Conservation (phyloP, 2,888 invertebrate genomes). For the Aleiodes testaceus region DNA sequence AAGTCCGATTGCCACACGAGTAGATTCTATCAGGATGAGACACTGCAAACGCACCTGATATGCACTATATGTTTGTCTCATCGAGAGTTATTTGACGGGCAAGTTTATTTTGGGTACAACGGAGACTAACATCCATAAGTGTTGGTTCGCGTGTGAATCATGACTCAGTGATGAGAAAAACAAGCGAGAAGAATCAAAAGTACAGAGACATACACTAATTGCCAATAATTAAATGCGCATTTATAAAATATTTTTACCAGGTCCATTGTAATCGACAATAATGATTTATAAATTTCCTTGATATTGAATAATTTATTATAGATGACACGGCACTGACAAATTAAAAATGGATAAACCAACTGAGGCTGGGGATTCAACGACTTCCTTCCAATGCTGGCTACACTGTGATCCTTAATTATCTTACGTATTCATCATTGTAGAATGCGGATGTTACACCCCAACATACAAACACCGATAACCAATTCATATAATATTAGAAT, state of each 20-base stretch:
- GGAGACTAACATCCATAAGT: slow-evolving; percentile 22
- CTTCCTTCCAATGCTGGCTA: slow-evolving; percentile 47
- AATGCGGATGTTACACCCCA: slow-evolving; percentile 4
- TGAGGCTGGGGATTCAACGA: background rate
- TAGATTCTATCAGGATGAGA: slow-evolving; percentile 72
- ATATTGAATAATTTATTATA: too few species aligned
- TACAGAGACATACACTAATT: slow-evolving; percentile 33
- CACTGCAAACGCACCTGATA: slow-evolving; percentile 71
- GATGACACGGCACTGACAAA: too few species aligned
- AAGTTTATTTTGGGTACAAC: slow-evolving; percentile 66
- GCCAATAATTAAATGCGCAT: slow-evolving; percentile 20
- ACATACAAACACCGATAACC: slow-evolving; percentile 37
- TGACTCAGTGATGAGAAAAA: slow-evolving; percentile 6
- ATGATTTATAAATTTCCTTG: too few species aligned
- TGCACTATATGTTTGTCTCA: slow-evolving; percentile 47
- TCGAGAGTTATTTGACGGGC: slow-evolving; percentile 60
- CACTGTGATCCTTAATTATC: slow-evolving; percentile 59
- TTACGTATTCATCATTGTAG: slow-evolving; percentile 54
- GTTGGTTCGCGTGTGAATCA: slow-evolving; percentile 7
- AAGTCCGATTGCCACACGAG: slow-evolving; percentile 51
- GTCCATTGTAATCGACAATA: too few species aligned
- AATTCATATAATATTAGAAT: too few species aligned
- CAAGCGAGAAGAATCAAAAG: slow-evolving; percentile 20
- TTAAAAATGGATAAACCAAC: too few species aligned
- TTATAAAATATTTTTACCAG: slow-evolving; percentile 4